Conservation (phyloP, 1,140 invertebrate genomes). For the Cardiocondyla obscurior region DNA sequence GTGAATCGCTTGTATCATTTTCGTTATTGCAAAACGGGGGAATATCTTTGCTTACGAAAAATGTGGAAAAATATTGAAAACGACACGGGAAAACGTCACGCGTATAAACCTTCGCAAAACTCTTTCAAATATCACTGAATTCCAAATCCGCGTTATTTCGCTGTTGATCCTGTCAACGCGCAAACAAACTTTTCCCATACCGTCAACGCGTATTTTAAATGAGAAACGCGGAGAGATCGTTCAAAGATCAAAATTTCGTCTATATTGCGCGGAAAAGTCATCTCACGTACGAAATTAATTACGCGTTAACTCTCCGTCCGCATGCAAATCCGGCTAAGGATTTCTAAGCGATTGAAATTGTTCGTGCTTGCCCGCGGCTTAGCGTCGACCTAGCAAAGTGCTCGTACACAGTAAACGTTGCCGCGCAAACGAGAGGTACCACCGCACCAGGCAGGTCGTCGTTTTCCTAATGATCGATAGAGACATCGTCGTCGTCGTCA, state of each 20-base stretch:
- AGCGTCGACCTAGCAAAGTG: not conserved
- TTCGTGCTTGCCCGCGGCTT: not conserved
- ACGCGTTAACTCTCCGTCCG: not conserved
- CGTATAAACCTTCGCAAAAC: not conserved
- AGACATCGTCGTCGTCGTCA: not conserved
- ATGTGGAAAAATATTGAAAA: not conserved
- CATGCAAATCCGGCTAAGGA: constrained; percentile 35
- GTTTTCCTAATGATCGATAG: constrained; percentile 65
- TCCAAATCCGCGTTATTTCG: not conserved
- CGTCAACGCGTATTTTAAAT: not conserved
- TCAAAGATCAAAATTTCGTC: not conserved
- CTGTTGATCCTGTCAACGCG: not conserved
- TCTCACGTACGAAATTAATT: constrained; percentile 12
- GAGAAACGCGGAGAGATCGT: not conserved
- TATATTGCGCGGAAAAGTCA: constrained; percentile 20
- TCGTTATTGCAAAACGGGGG: too few species aligned
- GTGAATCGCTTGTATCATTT: too few species aligned
- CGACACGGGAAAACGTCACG: not conserved
- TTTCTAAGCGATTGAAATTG: constrained; percentile 58
- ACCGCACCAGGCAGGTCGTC: not conserved
- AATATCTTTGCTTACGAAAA: not conserved
- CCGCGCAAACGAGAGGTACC: constrained; percentile 41
- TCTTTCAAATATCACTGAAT: not conserved
- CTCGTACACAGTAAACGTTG: constrained; percentile 10
- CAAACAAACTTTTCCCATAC: not conserved